Base-by-base conservation (phyloP, 1,140 invertebrate genomes). In the Meteorus sp. region DNA sequence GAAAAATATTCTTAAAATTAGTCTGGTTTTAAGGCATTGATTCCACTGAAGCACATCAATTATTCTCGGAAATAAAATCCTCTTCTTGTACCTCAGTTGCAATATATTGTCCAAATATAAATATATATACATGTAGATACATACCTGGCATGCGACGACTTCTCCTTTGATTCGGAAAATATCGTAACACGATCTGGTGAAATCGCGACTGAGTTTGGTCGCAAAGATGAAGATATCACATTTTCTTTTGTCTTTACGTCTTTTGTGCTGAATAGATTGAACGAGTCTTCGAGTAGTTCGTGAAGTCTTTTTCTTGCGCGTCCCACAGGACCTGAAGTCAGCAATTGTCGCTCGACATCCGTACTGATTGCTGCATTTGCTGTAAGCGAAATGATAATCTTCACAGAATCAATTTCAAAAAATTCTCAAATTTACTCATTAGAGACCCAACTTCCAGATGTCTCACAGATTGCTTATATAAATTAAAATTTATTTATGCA, bases 241-340 rank as follows among this genome's bases (percentile, higher is more conserved):
- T 5, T 9, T 22, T 81, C 71, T 44, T 73, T 73, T 25, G 75
- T 73, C 62, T 79, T 84, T 2, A 66, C 72, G 39, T 83, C 80
- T 62, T 81, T 77, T 48, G 77, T 84, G 29, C 82, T 83, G 63
- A 88, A 87, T 22, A 87, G 75, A 62, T 81, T 86, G 68, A 88
- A 86, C 1, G 86, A 86, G 60, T 88, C 86, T 64, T 88, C 87
- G 13, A 88, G 73, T 5, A 88, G 77, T 56, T 88, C 85, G 64
- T 88, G 84, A 59, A 88, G 86, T 50, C 86, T 73, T 67, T 81
- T 81, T 27, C 85, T 76, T 69, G 86, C 85, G 58, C 81, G 80
- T 4, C 85, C 81, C 5, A 85, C 78, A 50, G 76, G 65, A 25
- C 73, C 63, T 63, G 73, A 78, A 22, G 77, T 62, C n/a, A 43